Evolutionary conservation across 2,888 invertebrate genomes (phyloP), one percentile per base, ranked within the genome.

Genomic region (Agrotis exclamationis): DNA sequence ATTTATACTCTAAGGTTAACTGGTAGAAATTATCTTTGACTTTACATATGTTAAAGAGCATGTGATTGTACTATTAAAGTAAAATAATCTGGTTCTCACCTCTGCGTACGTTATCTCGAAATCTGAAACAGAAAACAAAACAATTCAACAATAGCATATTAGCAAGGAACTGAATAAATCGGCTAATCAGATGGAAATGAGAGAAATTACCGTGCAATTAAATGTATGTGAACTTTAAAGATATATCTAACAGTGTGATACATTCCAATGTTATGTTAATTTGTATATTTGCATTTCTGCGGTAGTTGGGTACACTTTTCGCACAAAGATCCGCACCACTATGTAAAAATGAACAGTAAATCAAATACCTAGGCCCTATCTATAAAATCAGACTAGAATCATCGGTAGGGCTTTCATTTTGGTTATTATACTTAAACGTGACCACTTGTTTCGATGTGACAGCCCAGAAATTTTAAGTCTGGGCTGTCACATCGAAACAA

Each of bases 121-220:
- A 95, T 94, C 94, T 93, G 94, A 81, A 94, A 93, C 87, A 93
- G 90, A 93, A 91, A 91, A 91, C 80, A 87, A 71, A 85, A 85
- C 80, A 76, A 66, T 71, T 92, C 89, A 93, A 94, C 93, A 94
- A 93, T 92, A 82, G 90, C 83, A 87, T 88, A 91, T 92, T 91
- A 91, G 83, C 83, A 48, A 78, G 64, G 70, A 85, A 87, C 86
- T 83, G 86, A 88, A 90, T 89, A 86, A 88, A 90, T 87, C 80
- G 79, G 84, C 59, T 85, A 86, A 88, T 86, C 88, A 82, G 87
- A 88, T 89, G 76, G 67, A 82, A 82, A 84, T 85, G 65, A 79
- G 74, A 72, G 81, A 79, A 83, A 86, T 83, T 79, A 76, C 81
- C 74, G 45, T 75, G 67, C 63, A 83, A 79, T 82, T 81, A 79